Evolutionary conservation across 2,888 invertebrate genomes (phyloP).

Genomic region (Charanyca ferruginea): DNA sequence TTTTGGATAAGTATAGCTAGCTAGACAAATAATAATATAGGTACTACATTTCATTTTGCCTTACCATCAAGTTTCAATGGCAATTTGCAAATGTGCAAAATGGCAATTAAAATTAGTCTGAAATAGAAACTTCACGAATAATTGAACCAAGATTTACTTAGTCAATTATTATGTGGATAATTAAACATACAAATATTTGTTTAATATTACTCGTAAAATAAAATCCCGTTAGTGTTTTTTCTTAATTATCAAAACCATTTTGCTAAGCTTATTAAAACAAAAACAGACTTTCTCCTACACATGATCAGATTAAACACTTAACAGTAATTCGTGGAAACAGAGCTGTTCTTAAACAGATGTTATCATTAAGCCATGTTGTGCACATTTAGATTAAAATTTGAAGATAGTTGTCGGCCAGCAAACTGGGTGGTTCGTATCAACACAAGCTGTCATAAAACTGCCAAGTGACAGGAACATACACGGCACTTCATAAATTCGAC

Average conservation of each 20-base stretch:
- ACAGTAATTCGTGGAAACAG: slow-evolving; percentile 14
- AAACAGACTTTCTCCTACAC: slow-evolving; percentile 51
- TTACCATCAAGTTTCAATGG: no score
- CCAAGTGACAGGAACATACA: slow-evolving; percentile 22
- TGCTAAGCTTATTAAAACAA: slow-evolving; percentile 26
- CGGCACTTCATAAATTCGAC: neutral
- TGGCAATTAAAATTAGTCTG: neutral
- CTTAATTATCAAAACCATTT: slow-evolving; percentile 1
- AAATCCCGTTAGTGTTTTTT: neutral
- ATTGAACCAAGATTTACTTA: neutral
- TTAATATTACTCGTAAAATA: slow-evolving; percentile 2
- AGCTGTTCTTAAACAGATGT: slow-evolving; percentile 38
- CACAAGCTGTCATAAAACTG: slow-evolving; percentile 32
- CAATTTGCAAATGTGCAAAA: no score
- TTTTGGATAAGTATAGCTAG: neutral
- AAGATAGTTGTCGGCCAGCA: slow-evolving; percentile 27
- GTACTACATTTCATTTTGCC: neutral
- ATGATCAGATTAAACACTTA: slow-evolving; percentile 41
- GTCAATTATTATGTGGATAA: neutral
- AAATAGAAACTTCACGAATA: slow-evolving; percentile 9
- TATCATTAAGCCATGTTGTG: slow-evolving; percentile 29
- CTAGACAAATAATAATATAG: neutral
- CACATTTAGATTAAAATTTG: slow-evolving; percentile 48
- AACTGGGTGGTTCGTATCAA: slow-evolving; percentile 12
- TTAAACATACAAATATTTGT: neutral